These are phyloP conservation scores for Stramonita haemastoma DNA, from an alignment of 2,888 invertebrate species.

Conservation along the genomic window DNA sequence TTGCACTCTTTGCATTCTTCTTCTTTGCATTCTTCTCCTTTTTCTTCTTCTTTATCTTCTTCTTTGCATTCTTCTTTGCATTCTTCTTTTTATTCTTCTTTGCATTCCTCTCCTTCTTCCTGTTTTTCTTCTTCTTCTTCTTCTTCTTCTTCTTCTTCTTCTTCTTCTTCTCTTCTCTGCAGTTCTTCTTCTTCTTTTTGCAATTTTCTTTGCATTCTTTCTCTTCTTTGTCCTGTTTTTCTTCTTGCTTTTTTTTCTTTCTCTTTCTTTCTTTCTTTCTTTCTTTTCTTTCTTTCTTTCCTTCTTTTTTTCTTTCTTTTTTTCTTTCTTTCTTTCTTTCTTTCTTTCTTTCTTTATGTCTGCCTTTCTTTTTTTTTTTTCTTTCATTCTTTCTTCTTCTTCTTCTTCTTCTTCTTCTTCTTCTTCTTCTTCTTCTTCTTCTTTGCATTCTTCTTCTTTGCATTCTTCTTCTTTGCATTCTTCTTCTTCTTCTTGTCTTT, in stretches of 20 bases:
- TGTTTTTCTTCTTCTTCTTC: neutral
- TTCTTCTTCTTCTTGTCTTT: too few relatives aligned
- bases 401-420: too few relatives aligned
- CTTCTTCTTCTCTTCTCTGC: neutral
- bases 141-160: neutral
- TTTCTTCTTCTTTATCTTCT: too few relatives aligned
- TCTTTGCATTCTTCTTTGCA: too few relatives aligned
- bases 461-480: too few relatives aligned
- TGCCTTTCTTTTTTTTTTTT: too few relatives aligned
- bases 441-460: too few relatives aligned
- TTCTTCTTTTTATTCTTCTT: neutral
- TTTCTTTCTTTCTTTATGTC: neutral
- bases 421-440: too few relatives aligned
- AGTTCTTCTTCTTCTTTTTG: neutral
- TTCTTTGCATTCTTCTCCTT: too few relatives aligned
- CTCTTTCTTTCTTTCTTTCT: neutral
- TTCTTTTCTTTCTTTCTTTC: neutral
- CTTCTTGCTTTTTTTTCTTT: neutral
- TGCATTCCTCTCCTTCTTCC: neutral
- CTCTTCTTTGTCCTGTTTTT: neutral
- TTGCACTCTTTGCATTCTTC: too few relatives aligned
- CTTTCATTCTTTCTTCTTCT: too few relatives aligned
- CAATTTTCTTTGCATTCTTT: neutral
- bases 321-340: neutral
- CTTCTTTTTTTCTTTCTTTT: neutral